These are phyloP conservation scores for Myotis brandtii DNA, from an alignment of 2,113 vertebrate genomes.

Conservation along the genomic window DNA sequence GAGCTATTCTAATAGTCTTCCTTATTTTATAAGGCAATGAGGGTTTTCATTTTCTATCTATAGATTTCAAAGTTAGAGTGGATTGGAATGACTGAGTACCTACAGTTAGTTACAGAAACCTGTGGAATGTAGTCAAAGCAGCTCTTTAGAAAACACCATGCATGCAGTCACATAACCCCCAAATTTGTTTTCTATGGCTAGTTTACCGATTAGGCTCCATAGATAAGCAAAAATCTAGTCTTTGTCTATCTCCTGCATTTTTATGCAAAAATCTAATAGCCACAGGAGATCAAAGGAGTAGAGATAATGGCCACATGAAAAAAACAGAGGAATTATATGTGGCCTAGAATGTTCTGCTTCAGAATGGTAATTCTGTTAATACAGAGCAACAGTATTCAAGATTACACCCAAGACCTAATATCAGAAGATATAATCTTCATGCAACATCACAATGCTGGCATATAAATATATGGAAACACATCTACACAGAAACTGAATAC, in stretches of 20 bases:
- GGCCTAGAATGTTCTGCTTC: background rate
- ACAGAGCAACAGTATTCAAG: background rate
- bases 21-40: constrained; percentile 18
- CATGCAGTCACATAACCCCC: background rate
- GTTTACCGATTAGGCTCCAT: background rate
- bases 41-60: background rate
- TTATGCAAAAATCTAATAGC: background rate
- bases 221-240: constrained; percentile 7
- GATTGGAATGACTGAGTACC: background rate
- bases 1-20: background rate
- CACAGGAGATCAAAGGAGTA: background rate
- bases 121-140: background rate
- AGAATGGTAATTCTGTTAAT: background rate
- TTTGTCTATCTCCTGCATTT: background rate
- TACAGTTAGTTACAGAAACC: background rate
- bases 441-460: background rate
- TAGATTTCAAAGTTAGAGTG: constrained; percentile 20
- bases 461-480: background rate
- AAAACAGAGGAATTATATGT: background rate
- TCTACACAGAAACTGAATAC: background rate
- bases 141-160: background rate
- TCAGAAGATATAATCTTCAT: background rate
- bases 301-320: background rate
- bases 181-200: background rate
- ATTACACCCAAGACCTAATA: background rate